Conservation (phyloP, 2,888 invertebrate genomes). For the Cryptophagus acutangulus region DNA sequence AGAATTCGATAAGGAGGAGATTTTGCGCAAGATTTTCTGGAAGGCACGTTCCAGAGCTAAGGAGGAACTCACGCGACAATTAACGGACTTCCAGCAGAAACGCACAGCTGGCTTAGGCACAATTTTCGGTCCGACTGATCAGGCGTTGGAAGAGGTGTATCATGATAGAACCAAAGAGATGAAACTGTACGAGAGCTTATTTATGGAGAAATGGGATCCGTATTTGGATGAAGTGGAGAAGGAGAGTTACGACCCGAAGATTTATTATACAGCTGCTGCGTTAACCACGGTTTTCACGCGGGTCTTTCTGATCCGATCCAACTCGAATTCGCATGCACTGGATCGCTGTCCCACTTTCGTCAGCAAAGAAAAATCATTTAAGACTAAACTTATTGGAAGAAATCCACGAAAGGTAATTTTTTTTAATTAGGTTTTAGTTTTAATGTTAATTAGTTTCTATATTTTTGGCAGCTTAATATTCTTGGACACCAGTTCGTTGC, state of each 20-base stretch:
- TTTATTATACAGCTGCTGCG: constrained; percentile 70
- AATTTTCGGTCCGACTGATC: constrained; percentile 83
- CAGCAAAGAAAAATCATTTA: constrained; percentile 75
- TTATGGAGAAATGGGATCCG: constrained; percentile 67
- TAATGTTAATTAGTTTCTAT: not conserved
- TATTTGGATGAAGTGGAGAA: constrained; percentile 62
- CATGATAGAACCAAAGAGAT: constrained; percentile 71
- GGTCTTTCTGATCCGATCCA: constrained; percentile 65
- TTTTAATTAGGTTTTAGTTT: not conserved
- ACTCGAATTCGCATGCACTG: constrained; percentile 53
- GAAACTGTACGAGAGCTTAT: constrained; percentile 67
- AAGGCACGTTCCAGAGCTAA: constrained; percentile 81
- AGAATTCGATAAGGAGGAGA: constrained; percentile 86
- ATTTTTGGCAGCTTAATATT: constrained; percentile 58
- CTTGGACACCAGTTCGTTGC: constrained; percentile 88
- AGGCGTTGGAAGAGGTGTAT: constrained; percentile 71
- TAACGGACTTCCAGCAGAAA: constrained; percentile 79
- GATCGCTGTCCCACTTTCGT: constrained; percentile 82
- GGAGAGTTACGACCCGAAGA: constrained; percentile 55
- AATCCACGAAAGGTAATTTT: constrained; percentile 32
- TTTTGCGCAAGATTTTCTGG: constrained; percentile 81
- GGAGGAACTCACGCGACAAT: constrained; percentile 72
- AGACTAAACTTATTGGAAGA: constrained; percentile 60
- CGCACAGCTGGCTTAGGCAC: constrained; percentile 83
- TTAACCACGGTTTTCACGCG: constrained; percentile 76